Conservation (phyloP, 2,888 invertebrate genomes). For the Anticlea derivata region DNA sequence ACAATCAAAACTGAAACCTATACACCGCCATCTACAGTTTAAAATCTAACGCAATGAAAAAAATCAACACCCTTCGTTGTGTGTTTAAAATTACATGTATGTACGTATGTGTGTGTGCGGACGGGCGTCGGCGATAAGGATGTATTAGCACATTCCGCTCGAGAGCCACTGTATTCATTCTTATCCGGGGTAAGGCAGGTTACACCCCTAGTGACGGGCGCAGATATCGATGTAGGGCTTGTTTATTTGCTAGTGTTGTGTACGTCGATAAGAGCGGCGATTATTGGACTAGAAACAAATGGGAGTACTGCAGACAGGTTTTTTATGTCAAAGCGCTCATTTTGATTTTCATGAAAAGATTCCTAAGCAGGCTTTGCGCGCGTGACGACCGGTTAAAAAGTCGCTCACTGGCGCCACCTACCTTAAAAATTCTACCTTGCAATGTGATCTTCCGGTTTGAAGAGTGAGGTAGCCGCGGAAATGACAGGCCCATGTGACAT, state of each 20-base stretch:
- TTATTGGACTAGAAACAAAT: background rate
- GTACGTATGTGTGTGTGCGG: conserved; percentile 44
- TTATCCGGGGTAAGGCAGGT: conserved; percentile 81
- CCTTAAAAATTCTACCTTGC: too few species aligned
- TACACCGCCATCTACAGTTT: background rate
- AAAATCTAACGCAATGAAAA: conserved; percentile 26
- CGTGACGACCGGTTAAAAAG: too few species aligned
- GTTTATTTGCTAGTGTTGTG: conserved; percentile 34
- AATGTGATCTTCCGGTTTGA: too few species aligned
- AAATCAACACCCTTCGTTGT: conserved; percentile 23
- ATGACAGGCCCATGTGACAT: too few species aligned
- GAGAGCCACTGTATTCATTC: conserved; percentile 80
- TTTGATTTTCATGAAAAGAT: too few species aligned
- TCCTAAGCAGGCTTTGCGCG: too few species aligned
- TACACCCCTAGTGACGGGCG: conserved; percentile 73
- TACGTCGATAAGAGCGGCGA: conserved; percentile 12
- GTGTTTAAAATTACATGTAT: conserved; percentile 22
- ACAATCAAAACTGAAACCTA: conserved; percentile 10
- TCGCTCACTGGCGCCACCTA: too few species aligned
- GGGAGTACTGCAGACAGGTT: too few species aligned
- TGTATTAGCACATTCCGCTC: conserved; percentile 81
- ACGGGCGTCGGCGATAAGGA: conserved; percentile 73
- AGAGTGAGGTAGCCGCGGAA: too few species aligned
- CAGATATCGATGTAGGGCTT: conserved; percentile 35
- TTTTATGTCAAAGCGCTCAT: too few species aligned